A percentile compares a stretch with the other conserved stretches of the same genome.
phyloP scores from a whole-genome alignment of 2,797 vertebrate genomes.

The Gymnopithys bicolor region DNA sequence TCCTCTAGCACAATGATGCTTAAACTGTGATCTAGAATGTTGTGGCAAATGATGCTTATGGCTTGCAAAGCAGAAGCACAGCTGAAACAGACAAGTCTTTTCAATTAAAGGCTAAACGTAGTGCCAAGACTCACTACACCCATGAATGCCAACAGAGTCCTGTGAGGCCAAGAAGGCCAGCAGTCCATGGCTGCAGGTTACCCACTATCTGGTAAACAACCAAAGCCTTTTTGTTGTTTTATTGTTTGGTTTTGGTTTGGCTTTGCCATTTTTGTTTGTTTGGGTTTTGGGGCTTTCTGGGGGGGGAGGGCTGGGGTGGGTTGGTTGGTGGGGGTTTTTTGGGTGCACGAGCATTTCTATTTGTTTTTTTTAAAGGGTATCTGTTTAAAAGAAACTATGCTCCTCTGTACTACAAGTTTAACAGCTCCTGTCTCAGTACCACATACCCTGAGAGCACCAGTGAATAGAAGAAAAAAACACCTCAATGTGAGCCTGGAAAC shows the following conservation, averaged over 20 bases:
- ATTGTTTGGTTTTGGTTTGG: no score
- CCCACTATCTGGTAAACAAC: neutral
- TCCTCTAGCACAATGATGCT: neutral
- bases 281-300: no score
- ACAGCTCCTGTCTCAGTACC: neutral
- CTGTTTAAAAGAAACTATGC: neutral
- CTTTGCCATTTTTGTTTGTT: neutral
- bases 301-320: no score
- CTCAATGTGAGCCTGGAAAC: neutral
- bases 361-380: neutral
- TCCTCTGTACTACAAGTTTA: neutral
- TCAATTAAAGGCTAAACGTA: neutral
- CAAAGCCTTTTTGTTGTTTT: neutral
- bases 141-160: neutral
- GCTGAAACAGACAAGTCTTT: neutral
- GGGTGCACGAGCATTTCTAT: neutral
- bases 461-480: neutral
- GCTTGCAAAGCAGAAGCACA: neutral
- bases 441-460: neutral
- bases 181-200: neutral
- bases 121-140: neutral
- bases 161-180: neutral
- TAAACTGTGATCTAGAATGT: neutral
- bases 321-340: no score
- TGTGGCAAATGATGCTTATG: accelerated